These are phyloP conservation scores for Parotocinclus haroldoi DNA, from an alignment of 2,797 vertebrate species.

Conservation along the genomic window DNA sequence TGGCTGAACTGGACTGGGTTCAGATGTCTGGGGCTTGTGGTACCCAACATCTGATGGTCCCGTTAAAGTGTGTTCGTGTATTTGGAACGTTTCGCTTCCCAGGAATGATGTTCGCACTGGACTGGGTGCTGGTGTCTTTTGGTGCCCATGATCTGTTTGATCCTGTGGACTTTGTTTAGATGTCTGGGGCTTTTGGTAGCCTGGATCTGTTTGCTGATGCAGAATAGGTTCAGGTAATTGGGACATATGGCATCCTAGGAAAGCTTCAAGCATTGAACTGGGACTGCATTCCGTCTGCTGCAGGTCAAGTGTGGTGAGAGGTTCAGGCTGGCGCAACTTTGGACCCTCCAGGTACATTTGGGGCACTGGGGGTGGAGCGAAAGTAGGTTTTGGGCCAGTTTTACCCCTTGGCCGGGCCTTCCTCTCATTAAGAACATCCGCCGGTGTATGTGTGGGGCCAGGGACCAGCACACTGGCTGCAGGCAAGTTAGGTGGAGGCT, in stretches of 20 bases:
- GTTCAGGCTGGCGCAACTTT: background rate
- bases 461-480: background rate
- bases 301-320: too few relatives aligned
- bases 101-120: too few relatives aligned
- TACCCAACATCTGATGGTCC: too few relatives aligned
- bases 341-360: background rate
- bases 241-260: background rate
- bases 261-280: background rate
- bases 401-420: conserved; percentile 13
- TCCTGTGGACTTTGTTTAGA: background rate
- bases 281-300: background rate
- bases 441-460: background rate
- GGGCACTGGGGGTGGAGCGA: background rate
- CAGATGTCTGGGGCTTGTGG: too few relatives aligned
- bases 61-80: too few relatives aligned
- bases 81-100: too few relatives aligned
- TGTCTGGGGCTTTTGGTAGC: background rate
- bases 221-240: background rate
- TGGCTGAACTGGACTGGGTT: background rate
- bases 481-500: background rate
- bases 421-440: conserved; percentile 22
- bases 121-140: background rate
- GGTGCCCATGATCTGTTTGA: background rate
- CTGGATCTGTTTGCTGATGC: background rate
- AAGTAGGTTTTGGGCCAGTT: background rate